Base-by-base conservation (phyloP, 2,113 vertebrate genomes). In the Stictonetta naevosa region DNA sequence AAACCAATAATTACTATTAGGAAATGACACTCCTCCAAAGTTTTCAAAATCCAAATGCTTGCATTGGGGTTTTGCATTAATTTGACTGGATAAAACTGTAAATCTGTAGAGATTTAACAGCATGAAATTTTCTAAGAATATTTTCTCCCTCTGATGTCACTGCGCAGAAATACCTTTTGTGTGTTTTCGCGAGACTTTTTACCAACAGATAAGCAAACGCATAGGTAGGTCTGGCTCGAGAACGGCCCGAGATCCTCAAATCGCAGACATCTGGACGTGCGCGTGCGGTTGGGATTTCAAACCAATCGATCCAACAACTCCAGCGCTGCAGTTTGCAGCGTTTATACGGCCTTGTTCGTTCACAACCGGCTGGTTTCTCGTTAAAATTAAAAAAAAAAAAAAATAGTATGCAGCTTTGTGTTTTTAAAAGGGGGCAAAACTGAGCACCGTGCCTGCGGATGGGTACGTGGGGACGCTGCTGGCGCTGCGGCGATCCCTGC, bases 1-100 rank as follows among this genome's bases (percentile, higher is more conserved):
- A 99, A 99, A 99, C 99, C 99, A 99, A 99, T 99, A 98, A 99
- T 99, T 99, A 99, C 99, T 99, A 99, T 99, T 99, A 99, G 98
- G 98, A 98, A 99, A 99, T 98, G 99, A 99, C 98, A 98, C 98
- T 99, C 98, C 98, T 99, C 98, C 99, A 98, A 99, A 99, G 98
- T 99, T 99, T 99, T 98, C 98, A 98, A 99, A 99, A 99, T 99
- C 99, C 99, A 98, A 99, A 99, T 99, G 99, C 99, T 99, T 99
- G 99, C 99, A 98, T 98, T 99, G 99, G 99, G 99, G 98, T 99
- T 99, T 99, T 99, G 99, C 99, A 99, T 99, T 99, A 99, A 99
- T 99, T 99, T 99, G 98, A 98, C 98, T 98, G 98, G 99, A 99
- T 99, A 99, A 99, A 99, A 99, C 98, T 99, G 98, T 98, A 99